Conservation (phyloP, 2,797 vertebrate species). For the Pteropus rufus region DNA sequence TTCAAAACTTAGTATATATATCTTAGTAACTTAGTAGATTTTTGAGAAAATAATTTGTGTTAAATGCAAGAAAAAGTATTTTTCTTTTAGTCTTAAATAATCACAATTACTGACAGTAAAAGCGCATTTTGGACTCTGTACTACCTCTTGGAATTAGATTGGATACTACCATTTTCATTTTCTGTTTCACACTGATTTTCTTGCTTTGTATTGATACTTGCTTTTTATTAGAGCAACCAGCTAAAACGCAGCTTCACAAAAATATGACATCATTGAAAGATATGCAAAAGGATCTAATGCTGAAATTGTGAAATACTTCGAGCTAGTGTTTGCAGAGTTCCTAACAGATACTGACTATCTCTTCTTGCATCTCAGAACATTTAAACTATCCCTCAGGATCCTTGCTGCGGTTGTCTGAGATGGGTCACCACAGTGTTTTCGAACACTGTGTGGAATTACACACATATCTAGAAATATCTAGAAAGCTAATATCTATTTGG, state of each 20-base stretch:
- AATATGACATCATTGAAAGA: neutral
- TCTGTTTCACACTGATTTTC: neutral
- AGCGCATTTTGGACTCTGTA: rapidly evolving
- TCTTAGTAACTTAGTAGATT: neutral
- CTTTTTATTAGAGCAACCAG: neutral
- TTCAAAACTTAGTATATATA: neutral
- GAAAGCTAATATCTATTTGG: neutral
- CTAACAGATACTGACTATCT: neutral
- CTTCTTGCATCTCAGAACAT: neutral
- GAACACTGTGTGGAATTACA: neutral
- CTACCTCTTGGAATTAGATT: neutral
- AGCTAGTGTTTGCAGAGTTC: neutral
- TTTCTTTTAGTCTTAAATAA: neutral
- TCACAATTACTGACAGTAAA: neutral
- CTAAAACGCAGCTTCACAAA: neutral
- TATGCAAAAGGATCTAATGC: neutral
- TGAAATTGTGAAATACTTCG: neutral
- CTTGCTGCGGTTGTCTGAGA: neutral
- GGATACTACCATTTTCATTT: neutral
- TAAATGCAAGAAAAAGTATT: neutral
- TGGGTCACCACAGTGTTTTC: neutral
- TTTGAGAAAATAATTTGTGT: neutral
- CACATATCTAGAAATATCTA: neutral
- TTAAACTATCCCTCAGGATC: neutral
- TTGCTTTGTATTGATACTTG: neutral